phyloP scores from a whole-genome alignment of 2,113 vertebrate species.

The Bucco capensis region DNA sequence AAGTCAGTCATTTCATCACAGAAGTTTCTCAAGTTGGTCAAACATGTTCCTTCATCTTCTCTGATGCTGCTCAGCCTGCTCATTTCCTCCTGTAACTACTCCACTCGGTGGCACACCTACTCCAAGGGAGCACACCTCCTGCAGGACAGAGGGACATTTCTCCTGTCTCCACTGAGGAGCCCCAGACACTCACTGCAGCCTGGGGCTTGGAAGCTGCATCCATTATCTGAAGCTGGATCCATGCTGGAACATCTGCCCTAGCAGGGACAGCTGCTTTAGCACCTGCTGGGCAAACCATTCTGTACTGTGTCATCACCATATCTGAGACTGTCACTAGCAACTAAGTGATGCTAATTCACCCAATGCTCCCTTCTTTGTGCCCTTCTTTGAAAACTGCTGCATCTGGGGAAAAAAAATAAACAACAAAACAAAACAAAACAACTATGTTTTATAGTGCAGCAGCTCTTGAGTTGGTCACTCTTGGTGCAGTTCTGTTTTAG shows the following conservation, averaged over 20 bases:
- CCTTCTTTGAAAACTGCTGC: background rate
- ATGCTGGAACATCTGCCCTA: background rate
- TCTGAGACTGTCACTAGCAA: background rate
- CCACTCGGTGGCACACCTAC: background rate
- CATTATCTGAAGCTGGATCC: background rate
- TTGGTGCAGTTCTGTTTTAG: conserved; percentile 80
- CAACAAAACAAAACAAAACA: too few species aligned
- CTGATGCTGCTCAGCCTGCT: too few species aligned
- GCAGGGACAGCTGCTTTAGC: background rate
- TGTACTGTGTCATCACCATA: background rate
- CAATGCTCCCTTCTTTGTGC: background rate
- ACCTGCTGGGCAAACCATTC: background rate
- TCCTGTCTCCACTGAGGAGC: background rate
- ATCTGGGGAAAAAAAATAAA: background rate
- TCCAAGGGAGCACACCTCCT: background rate
- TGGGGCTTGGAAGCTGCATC: background rate
- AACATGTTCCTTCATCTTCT: background rate
- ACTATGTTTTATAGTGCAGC: background rate
- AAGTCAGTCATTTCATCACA: background rate
- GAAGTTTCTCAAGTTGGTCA: background rate
- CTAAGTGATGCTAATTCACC: background rate
- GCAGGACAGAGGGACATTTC: background rate
- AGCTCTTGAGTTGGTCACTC: background rate
- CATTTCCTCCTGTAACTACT: background rate
- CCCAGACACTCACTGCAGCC: background rate